Evolutionary conservation across 1,140 invertebrate genomes (phyloP).

Genomic region (Polypedilum pembai): DNA sequence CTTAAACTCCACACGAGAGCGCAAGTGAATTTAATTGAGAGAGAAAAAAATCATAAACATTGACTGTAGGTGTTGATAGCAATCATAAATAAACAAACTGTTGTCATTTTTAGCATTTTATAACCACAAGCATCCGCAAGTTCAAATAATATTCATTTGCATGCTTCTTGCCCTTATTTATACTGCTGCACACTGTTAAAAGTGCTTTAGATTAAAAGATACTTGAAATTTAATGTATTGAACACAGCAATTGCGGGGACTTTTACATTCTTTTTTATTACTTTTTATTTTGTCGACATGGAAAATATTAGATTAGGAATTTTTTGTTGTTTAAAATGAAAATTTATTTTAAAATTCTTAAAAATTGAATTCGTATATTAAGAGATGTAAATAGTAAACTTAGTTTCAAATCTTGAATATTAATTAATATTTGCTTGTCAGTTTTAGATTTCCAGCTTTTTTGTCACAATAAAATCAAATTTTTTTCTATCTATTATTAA

Average conservation of each 20-base stretch:
- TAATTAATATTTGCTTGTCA: too few relatives aligned
- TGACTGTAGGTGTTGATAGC: slow-evolving; percentile 20
- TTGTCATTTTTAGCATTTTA: slow-evolving; percentile 3
- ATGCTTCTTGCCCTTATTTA: background rate
- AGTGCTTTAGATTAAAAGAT: slow-evolving; percentile 26
- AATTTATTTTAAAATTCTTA: too few relatives aligned
- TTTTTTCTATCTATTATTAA: too few relatives aligned
- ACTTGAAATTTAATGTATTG: slow-evolving; percentile 21
- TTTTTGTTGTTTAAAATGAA: too few relatives aligned
- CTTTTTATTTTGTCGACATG: background rate
- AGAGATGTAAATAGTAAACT: too few relatives aligned
- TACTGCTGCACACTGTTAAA: background rate
- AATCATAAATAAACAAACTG: slow-evolving; percentile 28
- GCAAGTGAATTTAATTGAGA: slow-evolving; percentile 22
- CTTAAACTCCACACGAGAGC: background rate
- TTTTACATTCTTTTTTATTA: slow-evolving; percentile 6
- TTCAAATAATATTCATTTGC: background rate
- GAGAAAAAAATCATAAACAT: background rate
- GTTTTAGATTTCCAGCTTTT: too few relatives aligned
- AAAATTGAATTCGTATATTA: too few relatives aligned
- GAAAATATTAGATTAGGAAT: too few relatives aligned
- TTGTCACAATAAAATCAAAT: too few relatives aligned
- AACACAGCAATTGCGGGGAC: background rate
- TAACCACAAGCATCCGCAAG: background rate
- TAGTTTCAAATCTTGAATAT: too few relatives aligned